Evolutionary conservation across 2,888 invertebrate species (phyloP).

Genomic region (Labia minor): DNA sequence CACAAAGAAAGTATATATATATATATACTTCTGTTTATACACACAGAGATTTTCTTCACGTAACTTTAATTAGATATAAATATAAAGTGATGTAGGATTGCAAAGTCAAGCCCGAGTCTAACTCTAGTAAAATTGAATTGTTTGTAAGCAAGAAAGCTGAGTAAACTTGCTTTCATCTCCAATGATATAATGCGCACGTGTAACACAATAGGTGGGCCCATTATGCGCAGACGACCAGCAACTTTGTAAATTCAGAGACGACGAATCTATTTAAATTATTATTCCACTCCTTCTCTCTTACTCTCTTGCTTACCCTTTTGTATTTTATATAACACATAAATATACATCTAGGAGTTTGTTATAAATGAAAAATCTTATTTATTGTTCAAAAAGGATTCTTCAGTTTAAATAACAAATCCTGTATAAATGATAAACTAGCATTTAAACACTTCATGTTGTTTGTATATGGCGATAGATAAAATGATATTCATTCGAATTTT

Average conservation of each 20-base stretch:
- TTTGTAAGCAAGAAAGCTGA: constrained; percentile 8
- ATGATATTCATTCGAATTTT: too few relatives aligned
- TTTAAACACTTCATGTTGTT: too few relatives aligned
- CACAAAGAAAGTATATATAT: too few relatives aligned
- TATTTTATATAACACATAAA: not conserved
- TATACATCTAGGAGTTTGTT: too few relatives aligned
- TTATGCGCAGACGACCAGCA: constrained; percentile 1
- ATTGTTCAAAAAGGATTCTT: too few relatives aligned
- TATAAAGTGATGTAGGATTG: not conserved
- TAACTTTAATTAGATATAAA: constrained; percentile 13
- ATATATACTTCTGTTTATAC: too few relatives aligned
- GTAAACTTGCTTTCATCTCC: constrained; percentile 1
- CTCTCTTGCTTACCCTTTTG: not conserved
- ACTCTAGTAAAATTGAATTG: constrained; percentile 2
- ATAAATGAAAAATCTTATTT: too few relatives aligned
- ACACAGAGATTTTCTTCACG: not conserved
- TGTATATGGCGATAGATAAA: too few relatives aligned
- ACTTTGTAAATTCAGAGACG: not conserved
- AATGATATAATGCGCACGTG: constrained; percentile 13
- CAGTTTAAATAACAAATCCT: too few relatives aligned
- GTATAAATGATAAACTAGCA: too few relatives aligned
- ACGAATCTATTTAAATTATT: constrained; percentile 13
- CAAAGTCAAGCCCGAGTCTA: not conserved
- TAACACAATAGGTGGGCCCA: constrained; percentile 1
- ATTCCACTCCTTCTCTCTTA: not conserved